Percentiles rank a stretch among this genome's conserved stretches.
Evolutionary conservation across 1,140 invertebrate species (phyloP).

Genomic region (Aleiodes sp.): DNA sequence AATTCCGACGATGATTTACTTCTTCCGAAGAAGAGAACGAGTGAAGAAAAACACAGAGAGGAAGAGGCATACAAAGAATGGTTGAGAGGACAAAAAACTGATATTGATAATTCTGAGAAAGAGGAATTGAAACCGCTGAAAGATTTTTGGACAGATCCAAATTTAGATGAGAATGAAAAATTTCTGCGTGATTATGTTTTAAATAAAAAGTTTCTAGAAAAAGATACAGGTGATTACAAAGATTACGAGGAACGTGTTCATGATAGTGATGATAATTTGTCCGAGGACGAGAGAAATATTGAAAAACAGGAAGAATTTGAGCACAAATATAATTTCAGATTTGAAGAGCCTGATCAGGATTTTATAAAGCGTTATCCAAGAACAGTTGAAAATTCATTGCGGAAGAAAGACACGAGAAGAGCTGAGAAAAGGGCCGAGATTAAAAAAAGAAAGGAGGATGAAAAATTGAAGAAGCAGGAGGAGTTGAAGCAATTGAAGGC

Average conservation of each 20-base stretch:
- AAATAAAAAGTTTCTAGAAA: slow-evolving; percentile 79
- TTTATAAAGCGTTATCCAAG: slow-evolving; percentile 90
- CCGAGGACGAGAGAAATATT: slow-evolving; percentile 83
- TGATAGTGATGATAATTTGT: slow-evolving; percentile 75
- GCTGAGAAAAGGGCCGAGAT: slow-evolving; percentile 80
- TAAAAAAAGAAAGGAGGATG: slow-evolving; percentile 81
- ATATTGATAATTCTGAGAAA: slow-evolving; percentile 72
- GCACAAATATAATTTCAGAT: slow-evolving; percentile 95
- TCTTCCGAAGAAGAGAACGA: slow-evolving; percentile 71
- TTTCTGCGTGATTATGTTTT: slow-evolving; percentile 94
- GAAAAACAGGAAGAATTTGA: slow-evolving; percentile 91
- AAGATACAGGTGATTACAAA: slow-evolving; percentile 68
- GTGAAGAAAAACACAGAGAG: slow-evolving; percentile 69
- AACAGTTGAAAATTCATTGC: slow-evolving; percentile 83
- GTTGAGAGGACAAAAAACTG: slow-evolving; percentile 79
- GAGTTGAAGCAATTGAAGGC: slow-evolving; percentile 89
- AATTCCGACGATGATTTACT: slow-evolving; percentile 69
- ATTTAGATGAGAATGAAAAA: slow-evolving; percentile 83
- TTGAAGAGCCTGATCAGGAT: slow-evolving; percentile 94
- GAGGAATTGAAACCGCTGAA: slow-evolving; percentile 79
- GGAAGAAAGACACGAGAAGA: slow-evolving; percentile 81
- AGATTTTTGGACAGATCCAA: slow-evolving; percentile 85
- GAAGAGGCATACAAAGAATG: slow-evolving; percentile 82
- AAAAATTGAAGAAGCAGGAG: slow-evolving; percentile 84
- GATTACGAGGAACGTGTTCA: slow-evolving; percentile 77